Base-by-base conservation (phyloP, 2,113 vertebrate genomes). In the Chloropsis hardwickii region DNA sequence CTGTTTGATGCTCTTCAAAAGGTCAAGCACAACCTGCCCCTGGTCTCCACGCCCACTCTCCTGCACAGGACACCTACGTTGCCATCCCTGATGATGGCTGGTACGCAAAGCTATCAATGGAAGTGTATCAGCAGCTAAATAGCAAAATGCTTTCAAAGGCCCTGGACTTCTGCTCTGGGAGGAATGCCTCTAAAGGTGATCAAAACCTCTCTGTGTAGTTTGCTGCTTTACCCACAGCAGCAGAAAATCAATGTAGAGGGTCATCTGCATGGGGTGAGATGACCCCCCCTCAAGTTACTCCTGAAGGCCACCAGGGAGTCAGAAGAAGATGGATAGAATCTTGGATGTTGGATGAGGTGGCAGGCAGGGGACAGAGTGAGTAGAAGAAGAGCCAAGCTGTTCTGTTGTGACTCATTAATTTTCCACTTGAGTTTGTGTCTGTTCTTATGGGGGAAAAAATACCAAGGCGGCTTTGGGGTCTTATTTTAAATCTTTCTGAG, bases 361-460 rank as follows among this genome's bases (percentile, higher is more conserved):
- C 40, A 85, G 40, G 27, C 62, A 76, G 48, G 29, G 62, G 47
- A 92, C 73, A 33, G 11, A 81, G 18, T 0, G 13, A 58, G 28
- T 23, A 73, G 78, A 65, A 81, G 29, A 82, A 73, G 37, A 83
- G 27, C 14, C 76, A 92, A 56, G n/a, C 39, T 71, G 14, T 71
- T 94, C 91, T 83, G 39, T 70, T 88, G 67, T 90, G 86, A 93
- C 42, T 88, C 82, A 86, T 58, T 81, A 6, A 86, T 88, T 96
- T 94, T 92, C 92, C 88, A 67, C 54, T 90, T 83, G 48, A 83
- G 47, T 73, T 83, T 94, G 33, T n/a, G 24, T 83, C 35, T 74
- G 4, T 62, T 88, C 39, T 88, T 86, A 61, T 2, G 15, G 29
- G 57, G 25, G 5, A 33, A 31, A 28, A 40, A 73, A 35, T 10